A percentile compares a stretch with the other conserved stretches of the same genome.
These are phyloP conservation scores for Colletes collaris DNA, from an alignment of 2,888 invertebrate species.

Conservation along the genomic window DNA sequence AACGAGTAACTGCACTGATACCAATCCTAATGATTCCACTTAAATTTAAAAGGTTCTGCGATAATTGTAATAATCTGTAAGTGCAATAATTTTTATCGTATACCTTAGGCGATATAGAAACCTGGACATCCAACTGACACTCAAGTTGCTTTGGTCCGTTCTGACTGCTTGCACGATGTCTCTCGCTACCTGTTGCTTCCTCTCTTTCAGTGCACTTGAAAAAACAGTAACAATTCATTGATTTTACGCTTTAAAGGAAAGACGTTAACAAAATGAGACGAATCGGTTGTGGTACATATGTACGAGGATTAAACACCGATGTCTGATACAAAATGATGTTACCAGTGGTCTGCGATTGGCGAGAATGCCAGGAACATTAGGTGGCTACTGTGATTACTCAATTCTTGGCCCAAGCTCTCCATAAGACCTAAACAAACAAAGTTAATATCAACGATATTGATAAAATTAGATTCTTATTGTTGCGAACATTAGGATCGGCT, in stretches of 20 bases:
- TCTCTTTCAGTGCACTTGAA: slow-evolving; percentile 48
- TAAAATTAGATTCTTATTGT: background rate
- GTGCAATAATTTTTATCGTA: background rate
- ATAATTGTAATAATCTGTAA: no score
- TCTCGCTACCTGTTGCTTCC: slow-evolving; percentile 73
- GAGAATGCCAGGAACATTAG: slow-evolving; percentile 77
- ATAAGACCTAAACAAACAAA: slow-evolving; percentile 72
- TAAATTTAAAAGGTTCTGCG: no score
- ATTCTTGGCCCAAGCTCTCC: slow-evolving; percentile 75
- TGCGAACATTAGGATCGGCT: background rate
- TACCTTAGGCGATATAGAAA: slow-evolving; percentile 48
- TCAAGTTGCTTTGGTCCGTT: slow-evolving; percentile 72
- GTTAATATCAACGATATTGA: background rate
- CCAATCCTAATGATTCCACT: no score
- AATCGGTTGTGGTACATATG: no score
- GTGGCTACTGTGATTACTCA: slow-evolving; percentile 67
- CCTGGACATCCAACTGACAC: slow-evolving; percentile 68
- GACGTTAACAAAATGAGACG: no score
- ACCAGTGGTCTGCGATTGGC: slow-evolving; percentile 62
- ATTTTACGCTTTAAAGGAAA: background rate
- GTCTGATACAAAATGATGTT: no score
- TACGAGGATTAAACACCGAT: no score
- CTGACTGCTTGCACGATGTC: slow-evolving; percentile 77
- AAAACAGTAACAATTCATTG: background rate
- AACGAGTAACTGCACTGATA: background rate